Base-by-base conservation (phyloP, 2,113 vertebrate species). In the Paramormyrops kingsleyae region DNA sequence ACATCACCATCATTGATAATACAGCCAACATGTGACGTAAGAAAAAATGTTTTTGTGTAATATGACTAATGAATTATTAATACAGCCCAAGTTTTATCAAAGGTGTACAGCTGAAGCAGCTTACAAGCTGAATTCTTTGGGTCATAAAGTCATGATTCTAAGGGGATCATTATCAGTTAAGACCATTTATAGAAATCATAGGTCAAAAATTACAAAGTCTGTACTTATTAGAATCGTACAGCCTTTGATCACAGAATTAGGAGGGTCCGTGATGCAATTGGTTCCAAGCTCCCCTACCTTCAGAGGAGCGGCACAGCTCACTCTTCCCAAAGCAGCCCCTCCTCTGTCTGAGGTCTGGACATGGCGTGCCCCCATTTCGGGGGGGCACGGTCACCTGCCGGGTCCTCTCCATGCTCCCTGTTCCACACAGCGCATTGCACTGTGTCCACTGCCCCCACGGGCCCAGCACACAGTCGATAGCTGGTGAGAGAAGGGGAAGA, bases 301-400 rank as follows among this genome's bases (percentile, higher is more conserved):
- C 95, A 0, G 95, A 95, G 0, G 90, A 92, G 59, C 93, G 93
- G 87, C 97, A 98, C 49, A 94, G 83, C 0, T 91, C 91, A 46
- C 95, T 93, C 90, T 97, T 96, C 56, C 96, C 97, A 1, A 95
- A 95, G 94, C 97, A 98, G 39, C 97, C 97, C 1, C 97, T 92
- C 2, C 96, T 96, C 93, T 98, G 97, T 91, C 96, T 97, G 88
- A 98, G 96, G 90, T 98, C 96, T 0, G 96, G 97, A 53, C 97
- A 98, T 17, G 97, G 97, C 0, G 92, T 94, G n/a, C 97, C 97
- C 77, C 97, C 97, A 0, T 96, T 97, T 89, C 95, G 94, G 0
- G 97, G 97, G 0, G 97, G 97, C 39, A 96, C 89, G 0, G 94
- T 95, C 47, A 98, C 97, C 91, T 96, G 96, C 52, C 97, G 95